Evolutionary conservation across 2,797 vertebrate species (phyloP).

Genomic region (Discoglossus pictus): DNA sequence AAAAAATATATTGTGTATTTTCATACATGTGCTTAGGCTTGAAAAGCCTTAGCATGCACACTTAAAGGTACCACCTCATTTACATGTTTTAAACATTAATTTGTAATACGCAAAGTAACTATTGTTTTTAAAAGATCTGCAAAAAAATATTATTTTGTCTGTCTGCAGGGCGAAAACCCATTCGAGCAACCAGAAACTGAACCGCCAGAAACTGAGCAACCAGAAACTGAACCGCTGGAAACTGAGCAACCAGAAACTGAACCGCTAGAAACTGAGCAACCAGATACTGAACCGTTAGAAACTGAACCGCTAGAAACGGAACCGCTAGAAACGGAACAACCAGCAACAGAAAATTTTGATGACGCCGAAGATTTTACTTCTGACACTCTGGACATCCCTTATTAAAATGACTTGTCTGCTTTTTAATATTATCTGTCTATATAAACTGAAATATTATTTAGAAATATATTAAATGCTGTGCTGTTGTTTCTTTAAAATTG

Average conservation of each 20-base stretch:
- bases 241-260: slow-evolving; percentile 51
- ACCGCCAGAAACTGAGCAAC: slow-evolving; percentile 63
- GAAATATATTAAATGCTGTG: slow-evolving; percentile 11
- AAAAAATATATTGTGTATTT: too few relatives aligned
- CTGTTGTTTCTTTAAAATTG: slow-evolving; percentile 24
- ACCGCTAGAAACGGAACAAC: too few relatives aligned
- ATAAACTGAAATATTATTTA: not conserved
- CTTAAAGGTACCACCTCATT: too few relatives aligned
- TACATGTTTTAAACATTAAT: not conserved
- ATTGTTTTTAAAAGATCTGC: too few relatives aligned
- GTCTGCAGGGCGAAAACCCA: slow-evolving; percentile 79
- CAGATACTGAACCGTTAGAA: too few relatives aligned
- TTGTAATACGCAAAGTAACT: not conserved
- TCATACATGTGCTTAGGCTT: too few relatives aligned
- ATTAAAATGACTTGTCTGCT: slow-evolving; percentile 16
- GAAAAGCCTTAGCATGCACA: too few relatives aligned
- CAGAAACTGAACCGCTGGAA: not conserved
- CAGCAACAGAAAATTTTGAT: too few relatives aligned
- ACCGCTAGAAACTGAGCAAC: too few relatives aligned
- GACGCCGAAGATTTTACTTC: slow-evolving; percentile 52
- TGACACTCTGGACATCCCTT: slow-evolving; percentile 19
- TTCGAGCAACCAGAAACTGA: slow-evolving; percentile 76
- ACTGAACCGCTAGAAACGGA: too few relatives aligned
- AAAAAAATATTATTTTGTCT: too few relatives aligned
- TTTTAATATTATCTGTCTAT: too few relatives aligned